These are phyloP conservation scores for Stylophora pistillata DNA, from an alignment of 64 coral and sea anemone genomes.

Conservation along the genomic window DNA sequence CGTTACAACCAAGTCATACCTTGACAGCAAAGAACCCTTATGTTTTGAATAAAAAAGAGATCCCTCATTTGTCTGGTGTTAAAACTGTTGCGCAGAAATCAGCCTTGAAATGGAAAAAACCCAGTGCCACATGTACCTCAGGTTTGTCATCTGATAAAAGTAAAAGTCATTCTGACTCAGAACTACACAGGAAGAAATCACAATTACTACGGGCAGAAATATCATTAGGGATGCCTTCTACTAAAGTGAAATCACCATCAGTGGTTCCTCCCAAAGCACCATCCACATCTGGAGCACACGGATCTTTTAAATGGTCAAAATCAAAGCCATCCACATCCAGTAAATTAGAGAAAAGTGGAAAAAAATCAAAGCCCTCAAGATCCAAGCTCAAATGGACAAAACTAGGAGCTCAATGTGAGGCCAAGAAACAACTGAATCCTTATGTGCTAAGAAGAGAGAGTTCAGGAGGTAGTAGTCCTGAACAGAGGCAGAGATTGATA, in stretches of 20 bases:
- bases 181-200: constrained; percentile 28
- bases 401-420: background rate
- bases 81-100: constrained; percentile 20
- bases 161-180: constrained; percentile 26
- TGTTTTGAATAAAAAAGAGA: constrained; percentile 34
- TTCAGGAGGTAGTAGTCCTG: background rate
- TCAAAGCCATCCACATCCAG: background rate
- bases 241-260: background rate
- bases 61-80: background rate
- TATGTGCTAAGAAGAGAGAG: constrained; percentile 20
- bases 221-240: background rate
- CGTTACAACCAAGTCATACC: background rate
- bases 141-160: background rate
- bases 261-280: background rate
- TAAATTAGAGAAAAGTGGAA: background rate
- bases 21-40: constrained; percentile 6
- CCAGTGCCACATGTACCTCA: background rate
- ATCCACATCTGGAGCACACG: background rate
- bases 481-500: background rate
- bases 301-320: constrained; percentile 44
- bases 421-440: background rate
- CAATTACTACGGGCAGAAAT: background rate
- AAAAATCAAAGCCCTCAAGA: constrained; percentile 12
- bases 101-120: constrained; percentile 9
- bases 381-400: constrained; percentile 59